Conservation (phyloP, 2,797 vertebrate genomes). For the Chaetodon trifasciatus region DNA sequence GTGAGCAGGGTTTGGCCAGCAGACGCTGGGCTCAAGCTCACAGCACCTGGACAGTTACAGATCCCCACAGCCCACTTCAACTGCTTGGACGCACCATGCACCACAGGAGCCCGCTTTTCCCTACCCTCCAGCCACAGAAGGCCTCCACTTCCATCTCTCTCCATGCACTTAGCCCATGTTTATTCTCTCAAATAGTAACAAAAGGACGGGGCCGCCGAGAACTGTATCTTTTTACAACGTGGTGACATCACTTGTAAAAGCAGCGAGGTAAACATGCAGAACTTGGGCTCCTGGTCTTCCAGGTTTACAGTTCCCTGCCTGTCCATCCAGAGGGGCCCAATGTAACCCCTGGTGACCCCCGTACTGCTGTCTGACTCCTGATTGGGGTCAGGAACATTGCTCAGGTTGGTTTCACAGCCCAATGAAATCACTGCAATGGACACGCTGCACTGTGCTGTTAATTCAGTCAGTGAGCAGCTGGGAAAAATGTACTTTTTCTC, state of each 20-base stretch:
- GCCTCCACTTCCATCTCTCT: conserved; percentile 51
- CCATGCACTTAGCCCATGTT: conserved; percentile 71
- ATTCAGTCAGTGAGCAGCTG: conserved; percentile 58
- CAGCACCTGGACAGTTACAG: conserved; percentile 83
- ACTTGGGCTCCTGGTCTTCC: conserved; percentile 76
- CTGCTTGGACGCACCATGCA: conserved; percentile 64
- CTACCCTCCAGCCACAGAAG: conserved; percentile 37
- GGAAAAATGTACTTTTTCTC: conserved; percentile 17
- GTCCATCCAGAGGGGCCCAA: conserved; percentile 63
- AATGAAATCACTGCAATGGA: conserved; percentile 72
- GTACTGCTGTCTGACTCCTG: conserved; percentile 69
- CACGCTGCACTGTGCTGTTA: conserved; percentile 58
- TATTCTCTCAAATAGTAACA: conserved; percentile 81
- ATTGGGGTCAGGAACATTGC: conserved; percentile 74
- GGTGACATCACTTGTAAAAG: conserved; percentile 85
- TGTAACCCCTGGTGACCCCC: conserved; percentile 63
- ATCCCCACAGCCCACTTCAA: conserved; percentile 80
- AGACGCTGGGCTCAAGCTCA: conserved; percentile 51
- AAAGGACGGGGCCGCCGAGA: conserved; percentile 74
- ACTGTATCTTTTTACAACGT: conserved; percentile 83
- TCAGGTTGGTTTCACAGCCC: conserved; percentile 77
- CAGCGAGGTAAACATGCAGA: conserved; percentile 74
- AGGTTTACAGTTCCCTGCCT: conserved; percentile 76
- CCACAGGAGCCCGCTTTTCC: conserved; percentile 54
- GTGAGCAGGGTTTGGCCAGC: conserved; percentile 53